These are phyloP conservation scores for Scaptomyza flava DNA, from an alignment of 2,888 invertebrate species.

Conservation along the genomic window DNA sequence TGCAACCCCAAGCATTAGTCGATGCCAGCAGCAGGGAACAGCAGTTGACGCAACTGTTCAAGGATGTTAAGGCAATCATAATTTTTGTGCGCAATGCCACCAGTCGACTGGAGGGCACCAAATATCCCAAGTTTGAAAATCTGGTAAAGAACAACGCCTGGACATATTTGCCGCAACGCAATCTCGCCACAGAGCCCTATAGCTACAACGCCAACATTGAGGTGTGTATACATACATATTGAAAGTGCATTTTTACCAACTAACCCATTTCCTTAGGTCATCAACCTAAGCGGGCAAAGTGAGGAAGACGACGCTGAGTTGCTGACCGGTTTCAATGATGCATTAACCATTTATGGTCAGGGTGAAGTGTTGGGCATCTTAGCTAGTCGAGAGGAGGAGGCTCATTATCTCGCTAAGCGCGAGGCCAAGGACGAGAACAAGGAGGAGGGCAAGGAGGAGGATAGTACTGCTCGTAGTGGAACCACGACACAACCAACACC, in stretches of 20 bases:
- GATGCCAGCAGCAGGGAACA: slow-evolving; percentile 85
- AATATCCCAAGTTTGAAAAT: slow-evolving; percentile 86
- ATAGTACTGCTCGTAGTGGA: slow-evolving; percentile 59
- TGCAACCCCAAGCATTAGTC: slow-evolving; percentile 85
- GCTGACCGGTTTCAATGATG: slow-evolving; percentile 86
- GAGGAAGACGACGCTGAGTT: slow-evolving; percentile 87
- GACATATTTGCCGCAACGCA: slow-evolving; percentile 86
- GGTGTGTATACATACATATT: slow-evolving; percentile 76
- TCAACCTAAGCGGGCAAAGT: slow-evolving; percentile 85
- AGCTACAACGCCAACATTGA: slow-evolving; percentile 87
- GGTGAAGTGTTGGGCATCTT: slow-evolving; percentile 87
- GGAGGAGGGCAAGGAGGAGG: slow-evolving; percentile 63
- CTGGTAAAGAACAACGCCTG: slow-evolving; percentile 85
- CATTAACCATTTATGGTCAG: slow-evolving; percentile 86
- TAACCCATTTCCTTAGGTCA: slow-evolving; percentile 83
- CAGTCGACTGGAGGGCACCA: slow-evolving; percentile 85
- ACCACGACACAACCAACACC: slow-evolving; percentile 76
- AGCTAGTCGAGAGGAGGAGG: slow-evolving; percentile 84
- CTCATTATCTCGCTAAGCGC: slow-evolving; percentile 81
- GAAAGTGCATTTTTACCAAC: background rate
- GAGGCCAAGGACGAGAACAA: slow-evolving; percentile 73
- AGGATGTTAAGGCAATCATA: slow-evolving; percentile 86
- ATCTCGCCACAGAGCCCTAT: slow-evolving; percentile 86
- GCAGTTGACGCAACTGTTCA: slow-evolving; percentile 86
- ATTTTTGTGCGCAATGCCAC: slow-evolving; percentile 87